A percentile compares a stretch with the other conserved stretches of the same genome.
phyloP scores from a whole-genome alignment of 2,797 vertebrate genomes.

The Molossus alvarezi region DNA sequence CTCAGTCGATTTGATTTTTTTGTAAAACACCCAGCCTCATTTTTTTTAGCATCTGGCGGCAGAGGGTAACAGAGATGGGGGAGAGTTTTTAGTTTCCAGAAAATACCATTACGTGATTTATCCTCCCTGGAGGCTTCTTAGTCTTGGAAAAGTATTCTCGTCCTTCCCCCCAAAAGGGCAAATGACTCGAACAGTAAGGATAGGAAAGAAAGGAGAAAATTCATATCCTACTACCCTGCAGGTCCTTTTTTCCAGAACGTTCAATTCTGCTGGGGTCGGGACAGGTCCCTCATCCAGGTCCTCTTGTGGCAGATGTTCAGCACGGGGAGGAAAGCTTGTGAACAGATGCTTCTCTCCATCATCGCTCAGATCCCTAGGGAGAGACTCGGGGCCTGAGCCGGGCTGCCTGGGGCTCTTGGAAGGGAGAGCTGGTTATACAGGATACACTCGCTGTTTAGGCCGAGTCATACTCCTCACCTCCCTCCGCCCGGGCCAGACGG shows the following conservation, averaged over 20 bases:
- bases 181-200: background rate
- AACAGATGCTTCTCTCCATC: background rate
- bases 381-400: background rate
- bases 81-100: accelerated
- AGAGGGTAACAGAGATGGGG: background rate
- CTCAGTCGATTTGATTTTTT: background rate
- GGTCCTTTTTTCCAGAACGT: background rate
- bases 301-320: background rate
- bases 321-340: background rate
- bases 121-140: background rate
- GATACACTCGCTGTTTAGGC: background rate
- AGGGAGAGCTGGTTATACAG: background rate
- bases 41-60: background rate
- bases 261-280: background rate
- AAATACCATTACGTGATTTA: background rate
- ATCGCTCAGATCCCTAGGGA: background rate
- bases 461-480: no score
- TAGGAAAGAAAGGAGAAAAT: background rate
- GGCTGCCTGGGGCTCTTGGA: background rate
- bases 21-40: background rate
- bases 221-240: background rate
- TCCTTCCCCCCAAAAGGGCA: background rate
- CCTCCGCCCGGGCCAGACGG: background rate
- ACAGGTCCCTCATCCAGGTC: background rate
- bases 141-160: background rate